Evolutionary conservation across 2,888 invertebrate genomes (phyloP).

Genomic region (Cephalotes varians): DNA sequence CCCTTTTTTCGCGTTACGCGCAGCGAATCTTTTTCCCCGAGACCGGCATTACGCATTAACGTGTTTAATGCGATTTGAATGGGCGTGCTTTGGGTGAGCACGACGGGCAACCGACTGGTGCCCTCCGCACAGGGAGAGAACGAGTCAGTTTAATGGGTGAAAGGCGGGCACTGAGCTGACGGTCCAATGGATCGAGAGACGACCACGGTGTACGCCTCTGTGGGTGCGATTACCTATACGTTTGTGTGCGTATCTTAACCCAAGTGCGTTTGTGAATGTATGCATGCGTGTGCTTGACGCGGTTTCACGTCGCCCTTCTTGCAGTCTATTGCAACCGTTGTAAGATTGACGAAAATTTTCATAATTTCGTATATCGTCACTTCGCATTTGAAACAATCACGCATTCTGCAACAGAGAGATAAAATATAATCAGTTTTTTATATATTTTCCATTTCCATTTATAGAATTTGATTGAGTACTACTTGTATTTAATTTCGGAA

Average conservation of each 20-base stretch:
- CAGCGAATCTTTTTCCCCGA: conserved; percentile 43
- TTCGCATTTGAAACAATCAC: neutral
- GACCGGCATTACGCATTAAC: conserved; percentile 63
- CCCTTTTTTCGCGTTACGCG: conserved; percentile 43
- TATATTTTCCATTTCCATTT: neutral
- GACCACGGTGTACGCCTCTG: conserved; percentile 75
- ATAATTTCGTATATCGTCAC: neutral
- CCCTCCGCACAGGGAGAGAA: conserved; percentile 72
- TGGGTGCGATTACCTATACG: conserved; percentile 69
- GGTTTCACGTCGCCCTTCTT: conserved; percentile 20
- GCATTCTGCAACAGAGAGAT: neutral
- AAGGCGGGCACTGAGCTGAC: conserved; percentile 75
- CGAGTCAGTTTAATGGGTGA: conserved; percentile 75
- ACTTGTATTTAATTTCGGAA: neutral
- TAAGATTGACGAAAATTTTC: neutral
- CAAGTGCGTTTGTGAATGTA: conserved; percentile 15
- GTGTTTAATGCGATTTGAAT: conserved; percentile 75
- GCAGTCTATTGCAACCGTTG: neutral
- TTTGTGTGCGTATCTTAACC: conserved; percentile 37
- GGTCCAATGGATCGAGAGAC: conserved; percentile 79
- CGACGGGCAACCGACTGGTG: conserved; percentile 73
- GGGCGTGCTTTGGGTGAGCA: conserved; percentile 77
- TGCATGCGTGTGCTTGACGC: conserved; percentile 11
- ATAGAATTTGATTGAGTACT: neutral
- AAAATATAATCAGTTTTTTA: neutral